Evolutionary conservation across 2,888 invertebrate genomes (phyloP).

Genomic region (Macrostomum cliftonense): DNA sequence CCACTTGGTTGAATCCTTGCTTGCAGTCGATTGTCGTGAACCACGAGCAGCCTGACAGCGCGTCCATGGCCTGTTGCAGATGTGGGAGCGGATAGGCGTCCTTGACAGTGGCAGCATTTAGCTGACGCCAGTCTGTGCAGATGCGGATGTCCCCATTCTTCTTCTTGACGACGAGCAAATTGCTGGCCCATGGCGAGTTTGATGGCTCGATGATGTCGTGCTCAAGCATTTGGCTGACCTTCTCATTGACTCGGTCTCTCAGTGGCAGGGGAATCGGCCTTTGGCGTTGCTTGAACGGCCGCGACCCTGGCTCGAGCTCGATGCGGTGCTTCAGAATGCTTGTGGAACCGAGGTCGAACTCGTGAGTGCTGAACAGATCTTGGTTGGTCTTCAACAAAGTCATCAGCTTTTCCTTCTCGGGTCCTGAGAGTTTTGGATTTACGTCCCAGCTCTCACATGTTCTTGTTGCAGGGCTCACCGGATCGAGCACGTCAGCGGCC

Average conservation of each 20-base stretch:
- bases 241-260: conserved; percentile 12
- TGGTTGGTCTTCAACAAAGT: too few species aligned
- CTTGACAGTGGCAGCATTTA: conserved; percentile 9
- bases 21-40: conserved; percentile 12
- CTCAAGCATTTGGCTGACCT: too few species aligned
- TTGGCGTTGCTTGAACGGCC: conserved; percentile 9
- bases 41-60: conserved; percentile 9
- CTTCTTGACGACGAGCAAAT: too few species aligned
- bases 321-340: conserved; percentile 10
- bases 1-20: conserved; percentile 12
- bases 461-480: too few species aligned
- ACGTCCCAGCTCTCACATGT: too few species aligned
- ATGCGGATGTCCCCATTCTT: neutral
- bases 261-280: conserved; percentile 13
- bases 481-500: too few species aligned
- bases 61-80: conserved; percentile 14
- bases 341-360: conserved; percentile 9
- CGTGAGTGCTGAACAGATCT: neutral
- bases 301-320: conserved; percentile 1
- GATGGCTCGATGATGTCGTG: too few species aligned
- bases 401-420: too few species aligned
- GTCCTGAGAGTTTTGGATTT: too few species aligned
- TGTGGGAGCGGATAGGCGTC: conserved; percentile 14
- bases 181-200: too few species aligned
- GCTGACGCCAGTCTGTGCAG: too few species aligned